phyloP scores from a whole-genome alignment of 2,888 invertebrate species.

The Sinopyrophorus schimmeli region DNA sequence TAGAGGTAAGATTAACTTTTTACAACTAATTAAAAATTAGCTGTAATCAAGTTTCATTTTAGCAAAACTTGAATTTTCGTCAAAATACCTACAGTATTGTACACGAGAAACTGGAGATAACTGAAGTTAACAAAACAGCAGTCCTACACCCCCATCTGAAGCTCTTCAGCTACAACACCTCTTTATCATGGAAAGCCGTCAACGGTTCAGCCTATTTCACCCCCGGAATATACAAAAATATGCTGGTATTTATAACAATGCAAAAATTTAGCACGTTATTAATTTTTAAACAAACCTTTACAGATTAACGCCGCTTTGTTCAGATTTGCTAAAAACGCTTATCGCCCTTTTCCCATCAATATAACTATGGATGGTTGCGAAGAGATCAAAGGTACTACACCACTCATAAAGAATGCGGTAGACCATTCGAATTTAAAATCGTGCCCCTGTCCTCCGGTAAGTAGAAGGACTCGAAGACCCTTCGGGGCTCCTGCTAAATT shows the following conservation, averaged over 20 bases:
- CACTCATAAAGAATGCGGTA: neutral
- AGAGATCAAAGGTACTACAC: neutral
- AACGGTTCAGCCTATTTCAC: slow-evolving; percentile 7
- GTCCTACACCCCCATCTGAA: neutral
- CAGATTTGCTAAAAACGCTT: neutral
- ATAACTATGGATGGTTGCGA: slow-evolving; percentile 10
- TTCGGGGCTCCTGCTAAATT: too few relatives aligned
- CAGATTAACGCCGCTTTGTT: slow-evolving; percentile 3
- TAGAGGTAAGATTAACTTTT: too few relatives aligned
- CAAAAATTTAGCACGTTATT: neutral
- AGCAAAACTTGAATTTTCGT: too few relatives aligned
- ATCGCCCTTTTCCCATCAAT: slow-evolving; percentile 15
- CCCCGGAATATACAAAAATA: slow-evolving; percentile 2
- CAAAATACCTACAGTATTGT: slow-evolving; percentile 14
- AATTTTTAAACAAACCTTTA: slow-evolving; percentile 1
- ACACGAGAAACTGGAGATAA: slow-evolving; percentile 8
- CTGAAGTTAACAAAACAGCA: slow-evolving; percentile 4
- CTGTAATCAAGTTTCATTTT: too few relatives aligned
- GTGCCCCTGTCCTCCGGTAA: slow-evolving; percentile 13
- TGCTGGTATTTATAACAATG: slow-evolving; percentile 3
- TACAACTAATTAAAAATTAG: too few relatives aligned
- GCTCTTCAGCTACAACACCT: slow-evolving; percentile 2
- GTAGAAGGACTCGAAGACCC: neutral
- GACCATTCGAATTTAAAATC: slow-evolving; percentile 10
- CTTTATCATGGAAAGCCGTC: slow-evolving; percentile 1